Base-by-base conservation (phyloP, 2,888 invertebrate genomes). In the Biston betularia region DNA sequence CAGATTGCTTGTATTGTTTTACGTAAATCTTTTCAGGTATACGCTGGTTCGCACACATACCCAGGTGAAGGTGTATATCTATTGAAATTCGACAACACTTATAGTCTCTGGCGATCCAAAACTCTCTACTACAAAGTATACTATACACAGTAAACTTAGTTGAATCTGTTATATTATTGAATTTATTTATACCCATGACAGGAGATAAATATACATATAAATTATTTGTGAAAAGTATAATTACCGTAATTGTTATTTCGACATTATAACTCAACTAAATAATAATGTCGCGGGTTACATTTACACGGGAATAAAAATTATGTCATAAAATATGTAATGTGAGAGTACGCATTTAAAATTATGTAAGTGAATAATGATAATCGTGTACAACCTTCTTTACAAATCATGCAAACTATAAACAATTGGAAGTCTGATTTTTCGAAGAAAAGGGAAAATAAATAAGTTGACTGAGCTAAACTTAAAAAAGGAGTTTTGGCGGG, bases 11-110 rank as follows among this genome's bases (percentile, higher is more conserved):
- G 6, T n/a, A 11, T n/a, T 45, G n/a, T 45, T 45, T 45, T n/a
- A 45, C n/a, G 4, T 46, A 46, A 15, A 9, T 8, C 2, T 48
- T 86, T 91, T 50, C 81, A 95, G 91, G 98, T 99, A 0, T 99
- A 99, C 84, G 98, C 98, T n/a, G 99, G 99, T 10, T 98, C 98
- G 67, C 99, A 99, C 90, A 95, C 96, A 59, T 99, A 99, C 91
- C 99, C 99, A 0, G 99, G 99, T 3, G 97, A 98, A 91, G 99
- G 99, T 15, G 98, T 99, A 46, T 99, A 99, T 90, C 94, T 99
- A 85, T 95, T 99, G 49, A 99, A 99, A 93, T 99, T 99, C 90
- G 99, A 99, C 94, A 99, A 99, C 93, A 98, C 99, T 0, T 99
- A 99, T 89, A 99, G 99, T 62, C 95, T 99, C 76, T 99, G 99